These are phyloP conservation scores for Epiblema foenella DNA, from an alignment of 2,888 invertebrate species.

Conservation along the genomic window DNA sequence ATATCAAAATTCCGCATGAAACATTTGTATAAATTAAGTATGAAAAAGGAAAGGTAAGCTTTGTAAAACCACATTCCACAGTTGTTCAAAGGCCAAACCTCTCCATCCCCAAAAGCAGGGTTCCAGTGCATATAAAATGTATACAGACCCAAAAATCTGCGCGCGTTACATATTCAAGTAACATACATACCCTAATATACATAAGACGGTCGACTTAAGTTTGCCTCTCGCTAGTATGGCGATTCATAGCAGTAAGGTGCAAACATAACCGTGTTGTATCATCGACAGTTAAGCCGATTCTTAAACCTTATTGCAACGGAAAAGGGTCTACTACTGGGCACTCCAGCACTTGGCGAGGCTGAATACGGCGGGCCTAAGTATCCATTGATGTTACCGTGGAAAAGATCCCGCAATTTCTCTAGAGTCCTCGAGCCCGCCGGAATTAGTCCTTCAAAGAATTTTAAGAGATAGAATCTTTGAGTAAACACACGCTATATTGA, in stretches of 20 bases:
- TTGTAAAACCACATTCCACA: conserved; percentile 21
- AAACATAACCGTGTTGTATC: not conserved
- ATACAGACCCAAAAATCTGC: conserved; percentile 35
- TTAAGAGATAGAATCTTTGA: conserved; percentile 17
- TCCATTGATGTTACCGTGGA: conserved; percentile 38
- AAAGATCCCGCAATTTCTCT: conserved; percentile 51
- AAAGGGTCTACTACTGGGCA: not conserved
- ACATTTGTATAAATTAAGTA: not conserved
- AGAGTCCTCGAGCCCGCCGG: conserved; percentile 47
- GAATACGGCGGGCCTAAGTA: conserved; percentile 27
- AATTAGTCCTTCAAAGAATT: conserved; percentile 34
- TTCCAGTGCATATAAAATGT: conserved; percentile 31
- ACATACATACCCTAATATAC: not conserved
- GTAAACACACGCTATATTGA: conserved; percentile 9
- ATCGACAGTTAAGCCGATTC: not conserved
- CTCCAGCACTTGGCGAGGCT: conserved; percentile 8
- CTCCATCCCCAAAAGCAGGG: conserved; percentile 16
- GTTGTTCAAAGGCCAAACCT: conserved; percentile 26
- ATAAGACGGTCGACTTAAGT: not conserved
- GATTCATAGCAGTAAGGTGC: not conserved
- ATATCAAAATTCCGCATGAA: not conserved
- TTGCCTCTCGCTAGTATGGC: not conserved
- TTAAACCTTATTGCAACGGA: not conserved
- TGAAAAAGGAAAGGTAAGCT: conserved; percentile 22
- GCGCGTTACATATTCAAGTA: conserved; percentile 27